Percentiles rank a stretch among this genome's conserved stretches.
These are phyloP conservation scores for Lithophane semibrunnea DNA, from an alignment of 2,888 invertebrate species.

Conservation along the genomic window DNA sequence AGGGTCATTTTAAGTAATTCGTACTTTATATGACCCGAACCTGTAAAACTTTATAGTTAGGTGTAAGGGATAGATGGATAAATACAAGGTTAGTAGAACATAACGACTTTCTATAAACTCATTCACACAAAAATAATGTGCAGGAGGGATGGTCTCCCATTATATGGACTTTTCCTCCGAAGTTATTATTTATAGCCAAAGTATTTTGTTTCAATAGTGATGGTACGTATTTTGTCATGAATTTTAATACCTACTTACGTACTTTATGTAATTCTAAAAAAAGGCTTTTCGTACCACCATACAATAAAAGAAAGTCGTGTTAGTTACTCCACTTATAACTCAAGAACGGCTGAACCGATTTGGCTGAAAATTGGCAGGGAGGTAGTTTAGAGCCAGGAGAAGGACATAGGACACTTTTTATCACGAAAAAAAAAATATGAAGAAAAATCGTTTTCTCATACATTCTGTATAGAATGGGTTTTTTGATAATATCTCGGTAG, in stretches of 20 bases:
- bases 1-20: no score
- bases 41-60: neutral
- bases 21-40: neutral
- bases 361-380: no score
- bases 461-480: no score
- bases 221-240: neutral
- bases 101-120: slow-evolving; percentile 7
- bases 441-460: no score
- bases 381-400: no score
- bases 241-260: neutral
- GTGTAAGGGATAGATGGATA: neutral
- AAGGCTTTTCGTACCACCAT: no score
- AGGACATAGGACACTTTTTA: no score
- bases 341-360: no score
- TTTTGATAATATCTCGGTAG: no score
- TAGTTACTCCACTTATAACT: no score
- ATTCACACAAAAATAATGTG: slow-evolving; percentile 3
- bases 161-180: slow-evolving; percentile 2
- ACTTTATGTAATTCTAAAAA: neutral
- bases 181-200: neutral
- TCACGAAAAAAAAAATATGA: no score
- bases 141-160: neutral
- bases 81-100: neutral
- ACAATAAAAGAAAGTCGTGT: no score
- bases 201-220: neutral